These are phyloP conservation scores for Cygnus atratus DNA, from an alignment of 2,113 vertebrate species.

Conservation along the genomic window DNA sequence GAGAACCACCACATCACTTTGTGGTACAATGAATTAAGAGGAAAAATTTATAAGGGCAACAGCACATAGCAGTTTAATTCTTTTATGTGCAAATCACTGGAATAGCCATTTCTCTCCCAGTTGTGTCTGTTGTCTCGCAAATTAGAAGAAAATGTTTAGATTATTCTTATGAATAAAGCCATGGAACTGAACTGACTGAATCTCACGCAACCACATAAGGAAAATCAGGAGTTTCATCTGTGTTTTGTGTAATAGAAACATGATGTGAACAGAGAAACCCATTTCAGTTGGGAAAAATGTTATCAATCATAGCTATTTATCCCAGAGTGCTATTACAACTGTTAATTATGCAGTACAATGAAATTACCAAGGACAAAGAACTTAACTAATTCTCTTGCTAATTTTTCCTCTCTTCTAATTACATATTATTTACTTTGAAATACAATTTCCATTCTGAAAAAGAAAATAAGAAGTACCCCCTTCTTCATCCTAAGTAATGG, in stretches of 20 bases:
- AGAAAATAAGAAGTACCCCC: not conserved
- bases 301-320: constrained; percentile 7
- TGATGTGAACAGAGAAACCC: not conserved
- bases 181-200: not conserved
- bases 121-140: not conserved
- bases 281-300: not conserved
- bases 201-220: not conserved
- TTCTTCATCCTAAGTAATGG: too few species aligned
- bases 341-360: constrained; percentile 31
- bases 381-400: not conserved
- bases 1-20: not conserved
- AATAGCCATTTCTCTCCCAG: not conserved
- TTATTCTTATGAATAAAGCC: not conserved
- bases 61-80: not conserved
- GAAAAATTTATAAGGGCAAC: not conserved
- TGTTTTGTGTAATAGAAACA: not conserved
- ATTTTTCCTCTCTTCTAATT: not conserved
- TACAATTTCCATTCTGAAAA: not conserved
- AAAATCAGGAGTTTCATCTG: not conserved
- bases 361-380: constrained; percentile 35
- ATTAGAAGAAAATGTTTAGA: not conserved
- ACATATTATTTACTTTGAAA: not conserved
- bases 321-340: not conserved
- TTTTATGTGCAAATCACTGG: not conserved
- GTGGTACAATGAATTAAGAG: not conserved